A percentile compares a stretch with the other conserved stretches of the same genome.
Conservation (phyloP, 2,888 invertebrate genomes). For the Orchesellides sinensis region DNA sequence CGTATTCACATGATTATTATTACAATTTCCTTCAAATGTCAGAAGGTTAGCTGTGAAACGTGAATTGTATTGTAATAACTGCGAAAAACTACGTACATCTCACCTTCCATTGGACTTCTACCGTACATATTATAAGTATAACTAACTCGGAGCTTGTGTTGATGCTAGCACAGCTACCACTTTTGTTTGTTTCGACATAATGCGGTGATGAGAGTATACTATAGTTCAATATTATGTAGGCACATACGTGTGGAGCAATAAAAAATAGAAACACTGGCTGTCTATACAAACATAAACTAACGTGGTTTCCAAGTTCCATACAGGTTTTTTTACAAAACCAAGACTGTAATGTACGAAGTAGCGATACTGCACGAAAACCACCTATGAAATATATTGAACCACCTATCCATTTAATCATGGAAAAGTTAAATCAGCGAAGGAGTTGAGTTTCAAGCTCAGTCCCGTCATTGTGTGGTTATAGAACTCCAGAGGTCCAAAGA, state of each 20-base stretch:
- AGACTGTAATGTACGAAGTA: not conserved
- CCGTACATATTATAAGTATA: not conserved
- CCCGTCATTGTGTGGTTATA: not conserved
- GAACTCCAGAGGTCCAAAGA: not conserved
- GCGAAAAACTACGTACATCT: not conserved
- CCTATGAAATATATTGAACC: not conserved
- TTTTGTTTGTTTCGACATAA: slow-evolving; percentile 41
- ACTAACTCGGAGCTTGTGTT: not conserved
- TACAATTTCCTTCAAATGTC: slow-evolving; percentile 26
- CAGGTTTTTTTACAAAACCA: not conserved
- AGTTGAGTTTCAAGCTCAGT: slow-evolving; percentile 1
- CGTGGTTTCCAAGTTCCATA: not conserved
- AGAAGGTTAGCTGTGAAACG: slow-evolving; percentile 19
- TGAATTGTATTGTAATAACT: not conserved
- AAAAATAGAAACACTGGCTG: not conserved
- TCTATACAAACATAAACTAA: not conserved
- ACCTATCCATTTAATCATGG: not conserved
- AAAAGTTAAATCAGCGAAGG: slow-evolving; percentile 2
- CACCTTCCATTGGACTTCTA: not conserved
- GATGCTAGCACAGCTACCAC: slow-evolving; percentile 5
- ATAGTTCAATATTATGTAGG: too few species aligned
- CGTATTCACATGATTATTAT: not conserved
- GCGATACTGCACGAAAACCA: not conserved
- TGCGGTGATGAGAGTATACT: slow-evolving; percentile 29
- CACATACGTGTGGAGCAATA: not conserved